Evolutionary conservation across 2,113 vertebrate genomes (phyloP), one percentile per base, ranked within the genome.

Genomic region (Empidonax alnorum): DNA sequence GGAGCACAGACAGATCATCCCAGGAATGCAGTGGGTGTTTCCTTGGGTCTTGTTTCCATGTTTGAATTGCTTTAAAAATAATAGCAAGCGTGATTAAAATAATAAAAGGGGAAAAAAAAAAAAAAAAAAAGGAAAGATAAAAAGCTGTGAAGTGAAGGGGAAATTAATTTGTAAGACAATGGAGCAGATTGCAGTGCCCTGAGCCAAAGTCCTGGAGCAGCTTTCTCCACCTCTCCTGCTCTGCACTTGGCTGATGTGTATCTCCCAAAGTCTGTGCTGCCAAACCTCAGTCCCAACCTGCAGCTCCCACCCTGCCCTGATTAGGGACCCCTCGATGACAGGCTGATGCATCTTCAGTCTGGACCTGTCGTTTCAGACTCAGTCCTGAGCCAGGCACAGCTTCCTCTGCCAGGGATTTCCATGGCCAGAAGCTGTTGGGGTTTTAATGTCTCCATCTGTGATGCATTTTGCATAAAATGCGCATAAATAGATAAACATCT

Each of bases 21-120:
- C 89, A 95, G 92, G 94, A 94, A 96, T 94, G 94, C 86, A 68
- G 95, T 94, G 88, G 91, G 89, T 95, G 93, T 93, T 92, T 97
- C 91, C 86, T 94, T 56, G 93, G 91, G 91, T 90, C 86, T 95
- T 37, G 52, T 90, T 95, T 84, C 95, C 33, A 24, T 37, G 84
- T 75, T 93, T 81, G 92, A 97, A 94, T 93, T 84, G 89, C 93
- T 94, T 92, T 28, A 42, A 94, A 96, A 97, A 97, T 88, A 92
- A 95, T 44, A 86, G 88, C 23, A 25, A 95, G 65, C 0, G 2
- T 53, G 78, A 85, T 90, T 72, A 41, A 78, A 75, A 59, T 15
- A 19, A 63, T 63, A 63, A 63, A 41, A 42, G 39, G 21, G 6
- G 9, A 9, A 19, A 18, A 8, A 6, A 19, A 63, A 42, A 42